Base-by-base conservation (phyloP, 2,797 vertebrate genomes). In the Fringilla coelebs region DNA sequence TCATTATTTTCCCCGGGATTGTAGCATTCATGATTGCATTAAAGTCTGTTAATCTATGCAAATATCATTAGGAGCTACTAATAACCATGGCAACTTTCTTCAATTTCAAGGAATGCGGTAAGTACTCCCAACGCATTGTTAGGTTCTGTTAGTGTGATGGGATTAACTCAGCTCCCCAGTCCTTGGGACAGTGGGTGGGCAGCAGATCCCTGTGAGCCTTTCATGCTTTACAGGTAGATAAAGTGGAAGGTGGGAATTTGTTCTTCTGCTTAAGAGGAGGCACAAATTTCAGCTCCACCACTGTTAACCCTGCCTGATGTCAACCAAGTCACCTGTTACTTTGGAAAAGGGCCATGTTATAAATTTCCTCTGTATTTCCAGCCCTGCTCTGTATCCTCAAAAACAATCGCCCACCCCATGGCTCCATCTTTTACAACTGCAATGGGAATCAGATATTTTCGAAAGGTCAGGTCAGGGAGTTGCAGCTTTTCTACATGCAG, bases 11-110 rank as follows among this genome's bases (percentile, higher is more conserved):
- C 96, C 93, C 34, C 4, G 18, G 97, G 96, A 97, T 94, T 97
- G 97, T 97, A 96, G 97, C 97, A 97, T 97, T 97, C 96, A 32
- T 96, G 97, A 98, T 97, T 98, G 93, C 97, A 98, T 97, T 98
- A 97, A 97, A 98, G 94, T 96, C 97, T 96, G 97, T 98, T 98
- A 98, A 98, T 98, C 97, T 98, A 98, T 98, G 97, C 97, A 98
- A 98, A 98, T 98, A 98, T 98, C 97, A 98, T 98, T 98, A 98
- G 96, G 85, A 96, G 92, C 94, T 71, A 68, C 96, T 97, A 98
- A 98, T 97, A 98, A 97, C 96, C 77, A 85, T 61, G 14, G 94
- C 92, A 96, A 95, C 97, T 97, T 97, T 95, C 95, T 96, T 97
- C 92, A 85, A 11, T 97, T 96, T 95, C 95, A 94, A 93, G 75